Conservation (phyloP, 2,888 invertebrate species). For the Parnassius orleans region DNA sequence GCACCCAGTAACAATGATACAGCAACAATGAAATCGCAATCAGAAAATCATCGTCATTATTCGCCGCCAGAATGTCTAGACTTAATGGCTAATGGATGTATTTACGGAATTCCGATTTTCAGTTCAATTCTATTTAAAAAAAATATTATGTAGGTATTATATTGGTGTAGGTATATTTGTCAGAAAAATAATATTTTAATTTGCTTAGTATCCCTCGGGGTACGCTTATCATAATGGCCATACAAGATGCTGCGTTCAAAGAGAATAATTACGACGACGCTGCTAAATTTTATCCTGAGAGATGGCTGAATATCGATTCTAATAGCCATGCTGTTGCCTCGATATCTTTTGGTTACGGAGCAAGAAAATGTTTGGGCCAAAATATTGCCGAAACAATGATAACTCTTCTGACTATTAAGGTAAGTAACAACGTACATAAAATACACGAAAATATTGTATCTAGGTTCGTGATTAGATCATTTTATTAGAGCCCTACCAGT, state of each 20-base stretch:
- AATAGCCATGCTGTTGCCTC: constrained; percentile 77
- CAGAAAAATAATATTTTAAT: not conserved
- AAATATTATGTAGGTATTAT: too few relatives aligned
- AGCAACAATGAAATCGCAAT: too few relatives aligned
- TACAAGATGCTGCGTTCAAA: constrained; percentile 80
- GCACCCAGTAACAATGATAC: too few relatives aligned
- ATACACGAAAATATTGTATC: too few relatives aligned
- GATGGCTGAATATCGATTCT: constrained; percentile 77
- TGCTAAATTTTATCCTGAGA: constrained; percentile 80
- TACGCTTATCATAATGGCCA: constrained; percentile 84
- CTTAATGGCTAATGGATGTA: too few relatives aligned
- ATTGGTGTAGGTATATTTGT: too few relatives aligned
- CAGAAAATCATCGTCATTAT: too few relatives aligned
- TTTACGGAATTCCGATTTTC: too few relatives aligned
- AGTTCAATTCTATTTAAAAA: too few relatives aligned
- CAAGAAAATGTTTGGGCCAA: constrained; percentile 82
- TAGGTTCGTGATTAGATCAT: too few relatives aligned
- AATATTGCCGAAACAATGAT: constrained; percentile 82
- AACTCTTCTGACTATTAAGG: constrained; percentile 79
- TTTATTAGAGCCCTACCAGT: too few relatives aligned
- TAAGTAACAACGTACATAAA: constrained; percentile 38
- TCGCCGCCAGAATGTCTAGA: too few relatives aligned
- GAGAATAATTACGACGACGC: constrained; percentile 85
- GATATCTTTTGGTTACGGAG: constrained; percentile 84
- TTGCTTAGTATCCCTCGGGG: constrained; percentile 73